Evolutionary conservation across 2,113 vertebrate species (phyloP).

Genomic region (Mola mola): DNA sequence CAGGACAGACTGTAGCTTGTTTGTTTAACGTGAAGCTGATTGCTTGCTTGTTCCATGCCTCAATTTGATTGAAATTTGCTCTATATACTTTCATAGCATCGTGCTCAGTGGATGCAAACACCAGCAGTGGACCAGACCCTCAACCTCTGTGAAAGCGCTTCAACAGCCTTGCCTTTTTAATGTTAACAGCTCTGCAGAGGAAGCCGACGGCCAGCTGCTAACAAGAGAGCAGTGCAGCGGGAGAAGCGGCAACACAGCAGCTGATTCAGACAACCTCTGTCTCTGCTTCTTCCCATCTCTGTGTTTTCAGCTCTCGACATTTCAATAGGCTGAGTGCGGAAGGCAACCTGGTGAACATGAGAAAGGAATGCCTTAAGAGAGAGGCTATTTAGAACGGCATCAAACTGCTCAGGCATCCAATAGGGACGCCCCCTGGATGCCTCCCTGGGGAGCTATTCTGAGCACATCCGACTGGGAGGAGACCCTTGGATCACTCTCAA

Average conservation of each 20-base stretch:
- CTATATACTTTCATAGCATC: conserved; percentile 41
- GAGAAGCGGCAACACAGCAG: conserved; percentile 41
- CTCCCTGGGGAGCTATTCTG: conserved; percentile 44
- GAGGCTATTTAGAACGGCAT: conserved; percentile 29
- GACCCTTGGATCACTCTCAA: conserved; percentile 35
- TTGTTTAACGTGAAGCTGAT: conserved; percentile 48
- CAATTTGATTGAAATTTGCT: conserved; percentile 42
- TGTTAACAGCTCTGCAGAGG: conserved; percentile 45
- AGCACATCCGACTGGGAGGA: conserved; percentile 39
- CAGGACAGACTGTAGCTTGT: conserved; percentile 20
- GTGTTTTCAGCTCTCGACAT: conserved; percentile 41
- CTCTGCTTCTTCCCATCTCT: background rate
- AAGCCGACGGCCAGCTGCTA: conserved; percentile 21
- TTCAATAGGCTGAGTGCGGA: conserved; percentile 36
- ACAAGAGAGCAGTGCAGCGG: conserved; percentile 29
- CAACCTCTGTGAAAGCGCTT: conserved; percentile 37
- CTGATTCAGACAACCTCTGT: conserved; percentile 20
- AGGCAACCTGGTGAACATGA: conserved; percentile 27
- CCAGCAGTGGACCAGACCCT: conserved; percentile 14
- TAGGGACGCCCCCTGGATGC: conserved; percentile 27
- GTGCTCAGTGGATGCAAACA: conserved; percentile 56
- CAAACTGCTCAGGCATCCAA: conserved; percentile 27
- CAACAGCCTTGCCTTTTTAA: conserved; percentile 37
- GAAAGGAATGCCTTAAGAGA: conserved; percentile 31
- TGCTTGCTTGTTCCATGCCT: conserved; percentile 46